A percentile compares a stretch with the other conserved stretches of the same genome.
Evolutionary conservation across 2,797 vertebrate species (phyloP).

Genomic region (Phalanger gymnotis): DNA sequence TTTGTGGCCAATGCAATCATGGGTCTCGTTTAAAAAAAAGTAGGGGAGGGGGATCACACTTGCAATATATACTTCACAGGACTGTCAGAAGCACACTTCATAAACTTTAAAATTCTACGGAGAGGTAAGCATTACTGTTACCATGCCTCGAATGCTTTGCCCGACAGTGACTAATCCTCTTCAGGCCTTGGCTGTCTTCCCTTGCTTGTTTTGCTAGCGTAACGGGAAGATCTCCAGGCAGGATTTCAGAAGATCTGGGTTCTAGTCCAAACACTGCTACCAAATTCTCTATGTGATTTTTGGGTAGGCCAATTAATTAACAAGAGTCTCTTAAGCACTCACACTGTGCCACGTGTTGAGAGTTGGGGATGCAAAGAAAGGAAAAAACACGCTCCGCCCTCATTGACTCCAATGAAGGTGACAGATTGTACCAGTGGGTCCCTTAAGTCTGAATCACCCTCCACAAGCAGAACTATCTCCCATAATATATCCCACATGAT

Average conservation of each 20-base stretch:
- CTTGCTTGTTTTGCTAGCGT: background rate
- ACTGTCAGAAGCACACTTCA: background rate
- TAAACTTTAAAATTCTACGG: background rate
- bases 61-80: background rate
- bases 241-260: background rate
- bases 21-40: background rate
- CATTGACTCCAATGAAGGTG: background rate
- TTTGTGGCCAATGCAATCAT: background rate
- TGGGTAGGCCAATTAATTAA: background rate
- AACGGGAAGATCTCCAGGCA: background rate
- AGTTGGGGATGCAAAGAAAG: background rate
- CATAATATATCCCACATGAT: background rate
- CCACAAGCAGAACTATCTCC: background rate
- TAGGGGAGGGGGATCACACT: background rate
- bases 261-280: background rate
- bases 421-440: background rate
- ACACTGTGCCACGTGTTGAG: background rate
- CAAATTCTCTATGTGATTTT: background rate
- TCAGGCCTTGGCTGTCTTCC: background rate
- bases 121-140: background rate
- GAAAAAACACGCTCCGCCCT: background rate
- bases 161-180: background rate
- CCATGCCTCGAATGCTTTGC: background rate
- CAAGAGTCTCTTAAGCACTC: background rate
- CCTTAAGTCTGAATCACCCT: background rate